Conservation (phyloP, 2,888 invertebrate genomes). For the Troides aeacus region DNA sequence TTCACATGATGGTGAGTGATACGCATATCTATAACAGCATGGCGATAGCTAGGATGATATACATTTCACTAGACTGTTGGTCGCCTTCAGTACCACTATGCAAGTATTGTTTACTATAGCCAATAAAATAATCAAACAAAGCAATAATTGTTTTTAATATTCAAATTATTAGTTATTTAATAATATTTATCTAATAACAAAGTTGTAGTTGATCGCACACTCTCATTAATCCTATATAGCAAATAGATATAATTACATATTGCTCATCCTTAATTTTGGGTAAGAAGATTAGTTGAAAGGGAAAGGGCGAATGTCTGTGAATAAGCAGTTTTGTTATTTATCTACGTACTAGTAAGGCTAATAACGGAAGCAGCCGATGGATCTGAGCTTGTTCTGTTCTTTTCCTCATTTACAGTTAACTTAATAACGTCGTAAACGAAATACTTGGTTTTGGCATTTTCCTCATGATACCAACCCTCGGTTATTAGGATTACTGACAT, state of each 20-base stretch:
- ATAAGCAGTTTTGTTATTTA: conserved; percentile 52
- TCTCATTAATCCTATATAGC: background rate
- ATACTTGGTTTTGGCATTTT: conserved; percentile 10
- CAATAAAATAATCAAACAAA: too few species aligned
- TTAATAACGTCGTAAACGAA: conserved; percentile 18
- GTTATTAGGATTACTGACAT: background rate
- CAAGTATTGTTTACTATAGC: too few species aligned
- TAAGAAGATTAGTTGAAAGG: conserved; percentile 20
- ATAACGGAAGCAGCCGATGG: conserved; percentile 33
- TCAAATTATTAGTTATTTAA: too few species aligned
- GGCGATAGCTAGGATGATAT: too few species aligned
- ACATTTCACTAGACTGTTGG: too few species aligned
- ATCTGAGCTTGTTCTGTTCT: conserved; percentile 36
- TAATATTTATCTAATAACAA: too few species aligned
- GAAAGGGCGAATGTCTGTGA: conserved; percentile 38
- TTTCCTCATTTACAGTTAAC: conserved; percentile 33
- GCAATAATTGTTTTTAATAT: too few species aligned
- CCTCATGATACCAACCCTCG: background rate
- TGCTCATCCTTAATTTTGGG: conserved; percentile 7
- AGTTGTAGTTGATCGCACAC: too few species aligned
- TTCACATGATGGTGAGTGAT: too few species aligned
- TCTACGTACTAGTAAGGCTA: conserved; percentile 35
- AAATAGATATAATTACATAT: background rate
- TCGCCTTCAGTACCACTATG: too few species aligned
- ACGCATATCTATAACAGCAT: too few species aligned